Conservation (phyloP, 2,797 vertebrate species). For the Characodon lateralis region DNA sequence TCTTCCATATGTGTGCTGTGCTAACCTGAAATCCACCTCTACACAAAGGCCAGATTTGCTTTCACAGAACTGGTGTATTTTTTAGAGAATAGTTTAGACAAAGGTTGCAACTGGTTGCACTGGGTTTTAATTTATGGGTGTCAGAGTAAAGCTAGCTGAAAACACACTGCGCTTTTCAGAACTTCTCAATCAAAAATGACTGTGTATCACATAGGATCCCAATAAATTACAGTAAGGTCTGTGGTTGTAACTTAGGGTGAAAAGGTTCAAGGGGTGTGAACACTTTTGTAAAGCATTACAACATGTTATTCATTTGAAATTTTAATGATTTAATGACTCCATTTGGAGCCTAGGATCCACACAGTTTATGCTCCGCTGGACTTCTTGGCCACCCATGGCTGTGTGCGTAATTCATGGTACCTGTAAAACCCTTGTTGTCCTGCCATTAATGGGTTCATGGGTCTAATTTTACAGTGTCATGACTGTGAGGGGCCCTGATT, state of each 20-base stretch:
- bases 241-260: background rate
- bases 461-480: slow-evolving; percentile 32
- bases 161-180: background rate
- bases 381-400: slow-evolving; percentile 15
- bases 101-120: background rate
- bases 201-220: background rate
- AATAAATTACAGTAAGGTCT: background rate
- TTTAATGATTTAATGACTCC: background rate
- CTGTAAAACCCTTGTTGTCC: slow-evolving; percentile 37
- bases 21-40: no score
- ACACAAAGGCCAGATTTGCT: no score
- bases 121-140: background rate
- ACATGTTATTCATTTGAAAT: background rate
- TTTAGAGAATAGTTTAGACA: background rate
- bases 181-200: background rate
- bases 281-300: background rate
- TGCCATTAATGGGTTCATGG: slow-evolving; percentile 39
- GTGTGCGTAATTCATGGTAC: slow-evolving; percentile 15
- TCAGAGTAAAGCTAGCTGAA: background rate
- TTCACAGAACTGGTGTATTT: no score
- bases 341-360: no score
- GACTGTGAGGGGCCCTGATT: slow-evolving; percentile 17
- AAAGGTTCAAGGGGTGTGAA: background rate
- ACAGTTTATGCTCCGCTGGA: background rate
- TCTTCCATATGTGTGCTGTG: background rate